Evolutionary conservation across 1,140 invertebrate genomes (phyloP), one percentile per base, ranked within the genome.

Genomic region (Neodiprion pinetum): DNA sequence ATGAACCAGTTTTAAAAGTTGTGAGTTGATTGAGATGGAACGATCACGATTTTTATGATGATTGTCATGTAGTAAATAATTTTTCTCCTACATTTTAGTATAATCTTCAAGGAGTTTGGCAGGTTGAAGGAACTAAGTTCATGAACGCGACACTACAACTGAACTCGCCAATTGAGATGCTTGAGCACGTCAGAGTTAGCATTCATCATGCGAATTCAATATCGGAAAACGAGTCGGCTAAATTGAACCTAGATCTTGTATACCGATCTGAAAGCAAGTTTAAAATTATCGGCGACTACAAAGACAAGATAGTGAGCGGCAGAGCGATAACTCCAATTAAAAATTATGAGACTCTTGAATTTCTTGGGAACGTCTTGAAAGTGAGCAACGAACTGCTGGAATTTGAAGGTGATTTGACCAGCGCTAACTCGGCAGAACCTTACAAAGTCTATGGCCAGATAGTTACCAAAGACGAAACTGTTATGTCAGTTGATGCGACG

Each of bases 81-180:
- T 28, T n/a, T 74, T 9, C 14, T 74, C 23, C 61, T 70, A 79
- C 14, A 68, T 78, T 80, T 1, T 70, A 90, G 87, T 79, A 89
- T 40, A 88, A 86, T 75, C 85, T 91, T 9, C 87, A 87, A 77
- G 88, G 86, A 4, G 78, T 83, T 0, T 93, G 91, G 91, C 82
- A 89, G 2, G 80, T 87, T 10, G 81, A 89, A 8, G 87, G 89
- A 1, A 70, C 87, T n/a, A 84, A 88, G 9, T 80, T 89, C 71
- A 84, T 91, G 0, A 88, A 89, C 75, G 81, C 79, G 4, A 82
- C 76, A 12, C 81, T 91, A 1, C 85, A 84, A 1, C 77, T 93
- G 1, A 85, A 89, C 40, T 90, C 91, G 14, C 91, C 89, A 71
- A 85, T 90, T 4, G 85, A 89, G 71, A 83, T 89, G 23, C 78